phyloP scores from a whole-genome alignment of 2,113 vertebrate genomes.

The Rhinolophus sinicus region DNA sequence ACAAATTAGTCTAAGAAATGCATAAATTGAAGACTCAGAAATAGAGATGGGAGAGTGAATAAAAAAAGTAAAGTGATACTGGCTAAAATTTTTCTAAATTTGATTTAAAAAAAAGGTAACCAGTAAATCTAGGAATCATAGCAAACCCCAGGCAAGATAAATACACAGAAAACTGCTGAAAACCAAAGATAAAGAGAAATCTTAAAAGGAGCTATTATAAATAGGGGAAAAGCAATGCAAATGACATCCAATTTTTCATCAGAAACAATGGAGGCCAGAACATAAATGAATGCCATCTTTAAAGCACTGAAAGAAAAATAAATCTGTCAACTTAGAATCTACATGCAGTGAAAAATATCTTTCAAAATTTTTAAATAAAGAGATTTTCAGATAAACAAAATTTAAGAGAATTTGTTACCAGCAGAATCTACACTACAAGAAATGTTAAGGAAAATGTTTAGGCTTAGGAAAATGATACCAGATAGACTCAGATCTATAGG shows the following conservation, averaged over 20 bases:
- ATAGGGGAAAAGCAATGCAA: neutral
- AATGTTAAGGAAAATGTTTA: neutral
- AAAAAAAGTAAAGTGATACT: neutral
- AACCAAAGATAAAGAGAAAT: neutral
- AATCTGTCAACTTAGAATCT: neutral
- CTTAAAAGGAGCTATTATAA: neutral
- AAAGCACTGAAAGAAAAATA: neutral
- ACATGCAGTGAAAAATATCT: neutral
- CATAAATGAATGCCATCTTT: neutral
- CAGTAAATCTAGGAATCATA: neutral
- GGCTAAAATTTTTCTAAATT: neutral
- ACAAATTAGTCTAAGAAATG: neutral
- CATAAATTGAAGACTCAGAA: neutral
- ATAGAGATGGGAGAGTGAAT: neutral
- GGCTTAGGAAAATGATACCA: neutral
- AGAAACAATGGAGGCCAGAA: neutral
- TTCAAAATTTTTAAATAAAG: slow-evolving; percentile 9
- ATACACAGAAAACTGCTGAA: neutral
- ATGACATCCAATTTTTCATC: neutral
- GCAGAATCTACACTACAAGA: neutral
- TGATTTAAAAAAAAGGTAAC: neutral
- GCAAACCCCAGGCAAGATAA: neutral
- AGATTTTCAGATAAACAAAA: neutral
- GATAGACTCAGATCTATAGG: neutral
- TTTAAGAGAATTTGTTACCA: neutral